phyloP scores from a whole-genome alignment of 1,140 invertebrate species.

The Nylanderia fulva region DNA sequence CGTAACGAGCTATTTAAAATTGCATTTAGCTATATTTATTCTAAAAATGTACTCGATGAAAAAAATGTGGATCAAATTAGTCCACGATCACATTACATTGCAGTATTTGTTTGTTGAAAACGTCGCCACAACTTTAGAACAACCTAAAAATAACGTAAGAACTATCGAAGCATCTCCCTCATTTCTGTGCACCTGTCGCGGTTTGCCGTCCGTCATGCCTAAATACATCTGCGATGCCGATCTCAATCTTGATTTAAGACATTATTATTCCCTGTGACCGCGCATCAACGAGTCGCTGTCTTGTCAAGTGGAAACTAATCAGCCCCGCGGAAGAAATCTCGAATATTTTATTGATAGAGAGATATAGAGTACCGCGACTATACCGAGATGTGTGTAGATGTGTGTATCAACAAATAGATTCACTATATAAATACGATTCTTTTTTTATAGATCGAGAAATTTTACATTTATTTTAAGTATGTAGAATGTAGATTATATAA shows the following conservation, averaged over 20 bases:
- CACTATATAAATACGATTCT: too few relatives aligned
- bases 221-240: conserved; percentile 84
- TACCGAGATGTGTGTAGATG: too few relatives aligned
- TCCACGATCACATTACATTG: too few relatives aligned
- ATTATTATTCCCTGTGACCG: conserved; percentile 79
- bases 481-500: too few relatives aligned
- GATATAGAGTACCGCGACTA: background rate
- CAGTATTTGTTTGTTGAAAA: background rate
- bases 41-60: background rate
- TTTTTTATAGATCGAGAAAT: too few relatives aligned
- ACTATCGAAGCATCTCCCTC: conserved; percentile 83
- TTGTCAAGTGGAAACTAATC: conserved; percentile 85
- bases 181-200: conserved; percentile 80
- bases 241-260: conserved; percentile 79
- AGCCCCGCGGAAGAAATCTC: conserved; percentile 74
- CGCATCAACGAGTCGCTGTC: conserved; percentile 81
- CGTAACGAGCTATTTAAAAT: background rate
- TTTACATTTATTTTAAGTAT: too few relatives aligned
- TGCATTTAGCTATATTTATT: background rate
- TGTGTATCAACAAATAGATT: too few relatives aligned
- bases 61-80: background rate
- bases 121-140: background rate
- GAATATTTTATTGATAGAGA: conserved; percentile 34
- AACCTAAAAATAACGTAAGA: conserved; percentile 81
- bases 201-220: background rate